Percentiles rank a stretch among this genome's conserved stretches.
These are phyloP conservation scores for Lypha dubia DNA, from an alignment of 2,888 invertebrate genomes.

Conservation along the genomic window DNA sequence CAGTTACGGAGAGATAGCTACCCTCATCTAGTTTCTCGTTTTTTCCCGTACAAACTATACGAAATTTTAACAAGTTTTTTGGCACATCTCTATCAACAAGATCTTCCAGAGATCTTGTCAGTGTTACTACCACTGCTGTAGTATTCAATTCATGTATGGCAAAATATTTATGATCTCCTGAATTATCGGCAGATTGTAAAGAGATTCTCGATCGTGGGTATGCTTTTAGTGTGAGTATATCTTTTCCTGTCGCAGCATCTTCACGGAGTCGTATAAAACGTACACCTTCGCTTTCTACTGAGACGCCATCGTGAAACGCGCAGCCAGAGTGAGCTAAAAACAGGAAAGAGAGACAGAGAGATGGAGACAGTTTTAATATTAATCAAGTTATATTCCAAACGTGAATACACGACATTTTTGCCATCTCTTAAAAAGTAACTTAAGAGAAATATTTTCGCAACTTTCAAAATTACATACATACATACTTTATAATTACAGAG, in stretches of 20 bases:
- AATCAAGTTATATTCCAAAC: background rate
- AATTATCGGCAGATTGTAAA: constrained; percentile 80
- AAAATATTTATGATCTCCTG: constrained; percentile 82
- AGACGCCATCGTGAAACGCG: constrained; percentile 87
- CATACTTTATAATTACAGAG: constrained; percentile 6
- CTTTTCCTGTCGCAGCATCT: constrained; percentile 90
- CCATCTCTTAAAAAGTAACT: background rate
- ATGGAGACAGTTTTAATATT: no score
- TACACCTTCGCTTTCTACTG: constrained; percentile 87
- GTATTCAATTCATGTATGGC: constrained; percentile 87
- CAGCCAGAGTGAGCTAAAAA: constrained; percentile 89
- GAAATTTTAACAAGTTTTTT: constrained; percentile 92
- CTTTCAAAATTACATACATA: background rate
- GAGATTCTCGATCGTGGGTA: constrained; percentile 87
- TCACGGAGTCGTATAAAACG: constrained; percentile 94
- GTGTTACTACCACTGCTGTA: constrained; percentile 89
- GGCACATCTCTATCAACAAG: constrained; percentile 92
- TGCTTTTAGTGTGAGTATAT: constrained; percentile 91
- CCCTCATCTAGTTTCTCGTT: constrained; percentile 82
- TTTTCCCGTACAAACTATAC: constrained; percentile 86
- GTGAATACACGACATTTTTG: background rate
- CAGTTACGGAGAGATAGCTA: constrained; percentile 90
- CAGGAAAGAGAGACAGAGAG: constrained; percentile 76
- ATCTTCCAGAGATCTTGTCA: constrained; percentile 90
- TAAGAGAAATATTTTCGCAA: background rate